Conservation (phyloP, 2,888 invertebrate genomes). For the Acrobasis consociella region DNA sequence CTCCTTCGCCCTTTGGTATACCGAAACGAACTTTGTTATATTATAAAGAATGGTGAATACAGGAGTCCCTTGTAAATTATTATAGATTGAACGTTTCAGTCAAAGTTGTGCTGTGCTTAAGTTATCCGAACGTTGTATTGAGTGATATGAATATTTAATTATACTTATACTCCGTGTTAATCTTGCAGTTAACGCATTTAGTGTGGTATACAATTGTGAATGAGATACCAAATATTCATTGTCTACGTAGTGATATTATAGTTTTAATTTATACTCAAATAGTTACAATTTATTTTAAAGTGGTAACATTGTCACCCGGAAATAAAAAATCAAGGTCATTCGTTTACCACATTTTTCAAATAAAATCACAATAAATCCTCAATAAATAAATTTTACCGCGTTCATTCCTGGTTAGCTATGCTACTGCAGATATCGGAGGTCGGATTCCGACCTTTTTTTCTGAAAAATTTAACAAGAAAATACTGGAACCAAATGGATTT, state of each 20-base stretch:
- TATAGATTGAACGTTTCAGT: conserved; percentile 42
- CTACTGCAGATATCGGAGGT: no score
- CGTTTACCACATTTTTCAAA: no score
- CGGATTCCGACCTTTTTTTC: no score
- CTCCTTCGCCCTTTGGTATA: background rate
- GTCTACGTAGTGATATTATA: conserved; percentile 51
- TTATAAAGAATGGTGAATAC: background rate
- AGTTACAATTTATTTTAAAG: background rate
- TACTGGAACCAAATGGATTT: no score
- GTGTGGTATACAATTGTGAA: conserved; percentile 64
- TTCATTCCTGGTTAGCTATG: no score
- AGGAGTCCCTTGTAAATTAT: conserved; percentile 11
- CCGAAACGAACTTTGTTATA: background rate
- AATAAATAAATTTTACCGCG: no score
- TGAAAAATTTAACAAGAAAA: no score
- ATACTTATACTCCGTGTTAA: conserved; percentile 52
- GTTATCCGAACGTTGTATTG: conserved; percentile 55
- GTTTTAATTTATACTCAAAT: background rate
- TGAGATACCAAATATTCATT: conserved; percentile 78
- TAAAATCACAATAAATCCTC: no score
- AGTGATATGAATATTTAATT: conserved; percentile 54
- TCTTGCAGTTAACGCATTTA: conserved; percentile 52
- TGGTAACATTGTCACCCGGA: background rate
- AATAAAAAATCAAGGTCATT: no score
- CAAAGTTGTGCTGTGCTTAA: conserved; percentile 67